These are phyloP conservation scores for Pantherophis vulpinus DNA, from an alignment of 2,797 vertebrate genomes.

Conservation along the genomic window DNA sequence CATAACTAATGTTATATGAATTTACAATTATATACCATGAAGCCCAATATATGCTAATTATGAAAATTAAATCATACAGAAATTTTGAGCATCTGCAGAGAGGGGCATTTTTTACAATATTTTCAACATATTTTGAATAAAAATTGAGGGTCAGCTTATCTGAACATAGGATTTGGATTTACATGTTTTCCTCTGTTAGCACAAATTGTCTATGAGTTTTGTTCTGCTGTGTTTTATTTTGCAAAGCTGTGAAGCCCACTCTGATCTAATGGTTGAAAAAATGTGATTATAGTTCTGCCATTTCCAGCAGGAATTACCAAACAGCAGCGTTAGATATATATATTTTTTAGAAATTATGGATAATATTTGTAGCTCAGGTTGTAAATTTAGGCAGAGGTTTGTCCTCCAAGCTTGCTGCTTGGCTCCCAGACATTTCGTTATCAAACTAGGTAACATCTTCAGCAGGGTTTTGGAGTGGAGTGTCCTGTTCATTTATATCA, in stretches of 20 bases:
- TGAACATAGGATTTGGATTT: neutral
- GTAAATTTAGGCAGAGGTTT: too few relatives aligned
- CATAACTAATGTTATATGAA: neutral
- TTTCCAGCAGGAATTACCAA: neutral
- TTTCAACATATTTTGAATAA: neutral
- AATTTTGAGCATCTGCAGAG: neutral
- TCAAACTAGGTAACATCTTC: too few relatives aligned
- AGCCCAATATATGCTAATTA: neutral
- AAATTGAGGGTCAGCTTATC: neutral
- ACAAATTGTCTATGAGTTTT: neutral
- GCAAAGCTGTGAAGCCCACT: neutral
- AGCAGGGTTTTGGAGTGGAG: too few relatives aligned
- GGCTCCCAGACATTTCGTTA: too few relatives aligned
- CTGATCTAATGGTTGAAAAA: neutral
- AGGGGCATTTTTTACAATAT: neutral
- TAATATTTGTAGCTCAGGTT: too few relatives aligned
- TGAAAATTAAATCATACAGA: neutral
- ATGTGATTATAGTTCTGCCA: neutral
- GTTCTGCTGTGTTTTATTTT: neutral
- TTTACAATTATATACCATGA: neutral
- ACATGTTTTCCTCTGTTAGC: neutral
- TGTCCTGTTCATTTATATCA: too few relatives aligned
- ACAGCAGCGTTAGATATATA: neutral
- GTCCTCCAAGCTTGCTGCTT: too few relatives aligned
- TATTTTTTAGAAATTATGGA: too few relatives aligned